Evolutionary conservation across 2,888 invertebrate species (phyloP).

Genomic region (Hartigia nigra): DNA sequence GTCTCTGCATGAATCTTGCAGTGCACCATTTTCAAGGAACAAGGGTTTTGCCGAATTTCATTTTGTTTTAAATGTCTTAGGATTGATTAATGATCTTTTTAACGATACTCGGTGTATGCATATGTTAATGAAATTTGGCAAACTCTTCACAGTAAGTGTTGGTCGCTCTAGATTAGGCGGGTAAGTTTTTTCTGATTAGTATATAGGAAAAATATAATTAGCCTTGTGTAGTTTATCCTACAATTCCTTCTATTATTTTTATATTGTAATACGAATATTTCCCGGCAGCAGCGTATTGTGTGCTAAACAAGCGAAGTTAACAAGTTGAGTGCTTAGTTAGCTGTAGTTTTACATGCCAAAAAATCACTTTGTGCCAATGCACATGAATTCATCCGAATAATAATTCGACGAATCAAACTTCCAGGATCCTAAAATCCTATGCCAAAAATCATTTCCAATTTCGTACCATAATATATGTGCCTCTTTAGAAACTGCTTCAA

Average conservation of each 20-base stretch:
- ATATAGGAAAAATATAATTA: neutral
- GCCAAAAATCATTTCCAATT: neutral
- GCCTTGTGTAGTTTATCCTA: neutral
- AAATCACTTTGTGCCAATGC: neutral
- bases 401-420: neutral
- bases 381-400: too few relatives aligned
- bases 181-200: neutral
- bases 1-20: neutral
- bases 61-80: neutral
- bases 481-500: neutral
- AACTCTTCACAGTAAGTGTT: neutral
- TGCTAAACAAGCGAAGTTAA: neutral
- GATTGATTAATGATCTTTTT: neutral
- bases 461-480: neutral
- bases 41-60: neutral
- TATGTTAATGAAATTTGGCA: neutral
- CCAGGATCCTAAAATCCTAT: neutral
- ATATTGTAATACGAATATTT: neutral
- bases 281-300: too few relatives aligned
- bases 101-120: neutral
- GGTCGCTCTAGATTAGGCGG: slow-evolving; percentile 4
- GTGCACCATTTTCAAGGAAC: neutral
- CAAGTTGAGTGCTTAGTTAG: neutral
- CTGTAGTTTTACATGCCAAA: neutral
- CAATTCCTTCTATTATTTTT: neutral